Evolutionary conservation across 2,113 vertebrate species (phyloP).

Genomic region (Lepus americanus): DNA sequence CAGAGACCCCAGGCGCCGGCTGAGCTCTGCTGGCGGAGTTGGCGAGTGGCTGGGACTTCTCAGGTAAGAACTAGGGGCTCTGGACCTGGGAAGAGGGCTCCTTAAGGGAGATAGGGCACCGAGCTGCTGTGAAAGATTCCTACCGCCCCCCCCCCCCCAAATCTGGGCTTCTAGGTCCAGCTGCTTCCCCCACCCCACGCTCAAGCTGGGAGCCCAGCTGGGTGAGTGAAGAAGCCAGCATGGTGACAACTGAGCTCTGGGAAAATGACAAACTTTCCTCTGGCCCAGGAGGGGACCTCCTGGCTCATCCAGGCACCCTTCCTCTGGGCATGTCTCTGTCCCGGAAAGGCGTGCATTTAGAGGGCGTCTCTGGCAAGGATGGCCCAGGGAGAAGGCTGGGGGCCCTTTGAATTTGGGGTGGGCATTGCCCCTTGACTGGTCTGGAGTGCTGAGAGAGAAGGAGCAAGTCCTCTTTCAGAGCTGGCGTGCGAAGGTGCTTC

Average conservation of each 20-base stretch:
- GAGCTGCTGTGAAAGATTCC: background rate
- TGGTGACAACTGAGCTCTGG: background rate
- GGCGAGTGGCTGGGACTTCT: slow-evolving; percentile 48
- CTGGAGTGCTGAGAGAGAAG: background rate
- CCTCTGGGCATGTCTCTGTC: background rate
- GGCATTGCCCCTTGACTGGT: background rate
- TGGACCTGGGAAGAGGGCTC: background rate
- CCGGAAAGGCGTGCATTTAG: background rate
- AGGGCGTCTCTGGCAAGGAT: background rate
- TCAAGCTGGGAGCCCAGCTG: background rate
- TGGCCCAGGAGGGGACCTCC: background rate
- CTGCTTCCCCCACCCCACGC: background rate
- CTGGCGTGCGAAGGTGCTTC: background rate
- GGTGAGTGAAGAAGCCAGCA: background rate
- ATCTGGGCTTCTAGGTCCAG: background rate
- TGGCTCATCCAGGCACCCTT: background rate
- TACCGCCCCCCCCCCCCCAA: background rate
- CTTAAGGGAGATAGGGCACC: accelerated
- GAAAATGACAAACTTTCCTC: slow-evolving; percentile 77
- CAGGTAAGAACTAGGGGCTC: slow-evolving; percentile 61
- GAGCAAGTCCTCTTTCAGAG: background rate
- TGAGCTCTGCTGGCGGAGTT: slow-evolving; percentile 45
- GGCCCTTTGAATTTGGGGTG: background rate
- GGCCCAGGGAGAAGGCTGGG: background rate
- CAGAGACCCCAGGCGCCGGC: background rate